phyloP scores from a whole-genome alignment of 2,797 vertebrate species.

The Babyrousa celebensis region DNA sequence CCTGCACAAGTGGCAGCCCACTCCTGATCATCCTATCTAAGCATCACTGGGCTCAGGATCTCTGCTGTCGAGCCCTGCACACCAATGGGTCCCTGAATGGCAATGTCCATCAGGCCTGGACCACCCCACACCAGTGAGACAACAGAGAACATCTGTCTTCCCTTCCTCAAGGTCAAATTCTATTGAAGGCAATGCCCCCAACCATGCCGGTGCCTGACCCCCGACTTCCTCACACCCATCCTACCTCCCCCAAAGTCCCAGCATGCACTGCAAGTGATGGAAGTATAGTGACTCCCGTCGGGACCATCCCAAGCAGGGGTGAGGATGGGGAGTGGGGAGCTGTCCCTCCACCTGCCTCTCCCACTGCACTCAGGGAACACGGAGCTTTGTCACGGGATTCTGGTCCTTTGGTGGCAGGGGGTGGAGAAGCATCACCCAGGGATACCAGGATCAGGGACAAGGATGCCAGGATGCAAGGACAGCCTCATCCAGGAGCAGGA shows the following conservation, averaged over 20 bases:
- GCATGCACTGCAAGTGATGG: rapidly evolving
- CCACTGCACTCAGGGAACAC: not conserved
- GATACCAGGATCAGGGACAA: not conserved
- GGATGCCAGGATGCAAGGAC: not conserved
- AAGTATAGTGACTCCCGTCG: not conserved
- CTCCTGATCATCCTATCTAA: rapidly evolving
- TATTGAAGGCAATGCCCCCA: not conserved
- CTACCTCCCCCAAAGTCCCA: not conserved
- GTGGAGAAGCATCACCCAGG: rapidly evolving
- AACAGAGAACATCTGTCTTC: not conserved
- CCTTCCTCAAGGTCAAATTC: not conserved
- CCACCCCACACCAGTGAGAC: not conserved
- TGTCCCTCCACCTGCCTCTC: not conserved
- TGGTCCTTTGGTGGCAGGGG: not conserved
- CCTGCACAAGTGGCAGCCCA: rapidly evolving
- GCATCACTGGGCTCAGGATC: not conserved
- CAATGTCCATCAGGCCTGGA: not conserved
- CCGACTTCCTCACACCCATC: not conserved
- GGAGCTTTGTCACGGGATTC: not conserved
- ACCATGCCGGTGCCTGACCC: not conserved
- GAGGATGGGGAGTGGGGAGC: rapidly evolving
- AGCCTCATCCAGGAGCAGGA: not conserved
- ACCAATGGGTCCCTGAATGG: not conserved
- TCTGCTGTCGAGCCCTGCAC: not conserved
- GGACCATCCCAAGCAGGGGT: rapidly evolving